Conservation (phyloP, 2,797 vertebrate species). For the Tenualosa ilisha region DNA sequence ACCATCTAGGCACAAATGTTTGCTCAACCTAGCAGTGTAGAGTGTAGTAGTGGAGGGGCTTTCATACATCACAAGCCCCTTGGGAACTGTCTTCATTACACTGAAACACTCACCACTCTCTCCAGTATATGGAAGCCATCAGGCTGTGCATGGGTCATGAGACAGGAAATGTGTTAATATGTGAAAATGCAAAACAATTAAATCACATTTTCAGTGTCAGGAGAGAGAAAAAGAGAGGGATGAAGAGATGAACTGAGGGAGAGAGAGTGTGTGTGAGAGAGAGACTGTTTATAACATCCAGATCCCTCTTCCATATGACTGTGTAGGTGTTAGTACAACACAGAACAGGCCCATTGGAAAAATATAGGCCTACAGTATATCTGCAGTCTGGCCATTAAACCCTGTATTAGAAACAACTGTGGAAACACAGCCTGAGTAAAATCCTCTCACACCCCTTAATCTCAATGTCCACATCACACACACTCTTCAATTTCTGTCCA, state of each 20-base stretch:
- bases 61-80: too few relatives aligned
- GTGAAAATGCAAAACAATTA: neutral
- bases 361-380: neutral
- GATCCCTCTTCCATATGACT: conserved; percentile 17
- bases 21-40: too few relatives aligned
- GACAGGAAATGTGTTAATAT: conserved; percentile 20
- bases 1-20: too few relatives aligned
- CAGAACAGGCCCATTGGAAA: neutral
- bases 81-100: too few relatives aligned
- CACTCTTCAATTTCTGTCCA: neutral
- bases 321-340: conserved; percentile 8
- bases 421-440: neutral
- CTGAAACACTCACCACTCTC: too few relatives aligned
- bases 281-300: conserved; percentile 16
- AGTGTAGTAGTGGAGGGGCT: too few relatives aligned
- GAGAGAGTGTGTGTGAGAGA: neutral
- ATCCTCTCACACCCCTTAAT: too few relatives aligned
- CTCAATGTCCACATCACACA: neutral
- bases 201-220: neutral
- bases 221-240: neutral
- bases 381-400: neutral
- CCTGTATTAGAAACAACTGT: neutral
- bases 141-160: neutral
- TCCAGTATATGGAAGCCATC: neutral
- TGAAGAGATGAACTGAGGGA: neutral